Conservation (phyloP, 2,113 vertebrate species). For the Cephalophus harveyi region DNA sequence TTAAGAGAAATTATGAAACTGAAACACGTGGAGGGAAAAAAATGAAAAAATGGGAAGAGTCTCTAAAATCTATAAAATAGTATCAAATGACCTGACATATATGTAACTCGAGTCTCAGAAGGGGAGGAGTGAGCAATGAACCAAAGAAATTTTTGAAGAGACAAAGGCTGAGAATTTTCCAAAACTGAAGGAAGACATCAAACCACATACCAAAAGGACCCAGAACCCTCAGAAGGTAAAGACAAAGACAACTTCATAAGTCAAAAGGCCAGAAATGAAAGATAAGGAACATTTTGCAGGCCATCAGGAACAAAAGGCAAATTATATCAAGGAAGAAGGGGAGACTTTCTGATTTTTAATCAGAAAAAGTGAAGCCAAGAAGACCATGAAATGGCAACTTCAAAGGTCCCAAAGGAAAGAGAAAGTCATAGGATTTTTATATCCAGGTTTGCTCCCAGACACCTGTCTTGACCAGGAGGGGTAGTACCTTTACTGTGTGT, state of each 20-base stretch:
- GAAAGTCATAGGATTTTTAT: neutral
- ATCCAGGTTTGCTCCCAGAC: neutral
- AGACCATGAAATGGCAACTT: neutral
- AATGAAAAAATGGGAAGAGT: neutral
- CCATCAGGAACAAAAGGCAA: neutral
- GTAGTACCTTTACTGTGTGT: neutral
- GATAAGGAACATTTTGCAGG: neutral
- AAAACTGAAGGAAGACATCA: neutral
- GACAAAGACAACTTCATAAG: neutral
- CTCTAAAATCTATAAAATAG: neutral
- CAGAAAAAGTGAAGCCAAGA: neutral
- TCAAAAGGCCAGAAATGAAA: neutral
- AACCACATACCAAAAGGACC: neutral
- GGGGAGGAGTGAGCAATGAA: neutral
- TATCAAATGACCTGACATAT: neutral
- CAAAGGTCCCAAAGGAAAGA: neutral
- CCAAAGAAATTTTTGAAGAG: neutral
- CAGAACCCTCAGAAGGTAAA: neutral
- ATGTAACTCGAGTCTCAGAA: neutral
- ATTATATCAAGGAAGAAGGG: neutral
- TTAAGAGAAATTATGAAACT: neutral
- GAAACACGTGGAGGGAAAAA: neutral
- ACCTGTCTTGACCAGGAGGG: neutral
- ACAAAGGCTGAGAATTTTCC: neutral
- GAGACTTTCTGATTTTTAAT: neutral